Evolutionary conservation across 2,113 vertebrate genomes (phyloP), one percentile per base, ranked within the genome.

Genomic region (Periophthalmodon schlosseri): DNA sequence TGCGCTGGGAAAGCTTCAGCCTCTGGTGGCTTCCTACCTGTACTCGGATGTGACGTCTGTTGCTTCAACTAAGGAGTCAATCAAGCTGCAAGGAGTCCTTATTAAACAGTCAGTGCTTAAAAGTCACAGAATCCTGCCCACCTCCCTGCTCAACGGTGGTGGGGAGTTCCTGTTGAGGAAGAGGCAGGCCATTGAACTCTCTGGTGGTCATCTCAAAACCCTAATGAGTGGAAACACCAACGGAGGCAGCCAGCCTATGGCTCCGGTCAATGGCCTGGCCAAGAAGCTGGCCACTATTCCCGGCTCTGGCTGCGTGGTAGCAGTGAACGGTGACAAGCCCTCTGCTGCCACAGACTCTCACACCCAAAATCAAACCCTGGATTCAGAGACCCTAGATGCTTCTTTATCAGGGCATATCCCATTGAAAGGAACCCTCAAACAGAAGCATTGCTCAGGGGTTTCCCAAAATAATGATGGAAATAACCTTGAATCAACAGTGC

Each of bases 1-100:
- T 47, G 72, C 91, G 73, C 83, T 97, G 93, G 94, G 95, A 90
- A 98, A 98, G 91, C 94, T 96, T 88, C 96, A 97, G 89, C 96
- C 96, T 0, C 90, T 99, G 81, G 96, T 98, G 92, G 94, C 98
- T 72, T 96, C 96, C 66, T 98, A 97, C 86, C 94, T 96, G 86
- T 96, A 96, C 90, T 96, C 97, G 67, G 96, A 99, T 97, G 96
- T 97, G 93, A 96, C 95, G 90, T 89, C 97, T 87, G 96, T 97
- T 83, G 88, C 96, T 71, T 93, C 96, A 77, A 83, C 89, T 50
- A 98, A 98, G 93, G 97, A 99, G 88, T 95, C 96, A 72, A 93
- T 97, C 88, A 98, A 97, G 91, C 94, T 98, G 86, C 96, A 96
- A 94, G 95, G 96, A 77, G 96, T 98, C 91, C 96, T 98, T 90